Percentiles rank a stretch among this genome's conserved stretches.
phyloP scores from a whole-genome alignment of 1,140 invertebrate species.

The Melipona quadrifasciata region DNA sequence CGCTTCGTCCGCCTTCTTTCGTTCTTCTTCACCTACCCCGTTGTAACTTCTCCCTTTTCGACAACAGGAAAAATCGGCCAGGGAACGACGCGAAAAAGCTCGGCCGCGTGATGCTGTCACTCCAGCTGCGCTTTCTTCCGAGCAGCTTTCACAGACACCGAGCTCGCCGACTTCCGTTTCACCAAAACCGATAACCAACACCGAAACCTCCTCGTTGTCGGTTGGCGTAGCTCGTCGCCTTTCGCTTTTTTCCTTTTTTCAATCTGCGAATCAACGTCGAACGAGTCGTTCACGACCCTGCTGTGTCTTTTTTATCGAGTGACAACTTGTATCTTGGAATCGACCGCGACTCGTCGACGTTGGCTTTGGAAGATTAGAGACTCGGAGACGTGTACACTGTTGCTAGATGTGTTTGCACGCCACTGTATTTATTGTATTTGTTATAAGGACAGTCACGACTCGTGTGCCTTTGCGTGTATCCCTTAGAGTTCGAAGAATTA shows the following conservation, averaged over 20 bases:
- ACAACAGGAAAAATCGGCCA: slow-evolving; percentile 15
- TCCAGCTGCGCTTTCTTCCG: slow-evolving; percentile 21
- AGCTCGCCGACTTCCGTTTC: slow-evolving; percentile 16
- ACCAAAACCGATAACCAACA: slow-evolving; percentile 29
- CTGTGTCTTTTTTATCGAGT: not conserved
- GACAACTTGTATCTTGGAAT: not conserved
- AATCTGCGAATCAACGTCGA: slow-evolving; percentile 8
- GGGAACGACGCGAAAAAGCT: slow-evolving; percentile 38
- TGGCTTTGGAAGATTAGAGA: not conserved
- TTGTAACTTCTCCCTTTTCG: slow-evolving; percentile 33
- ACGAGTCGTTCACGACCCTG: not conserved
- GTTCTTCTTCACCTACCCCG: slow-evolving; percentile 10
- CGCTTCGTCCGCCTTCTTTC: not conserved
- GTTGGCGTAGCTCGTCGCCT: not conserved
- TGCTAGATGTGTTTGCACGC: too few relatives aligned
- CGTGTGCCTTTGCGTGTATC: too few relatives aligned
- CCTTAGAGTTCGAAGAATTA: too few relatives aligned
- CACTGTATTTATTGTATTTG: too few relatives aligned
- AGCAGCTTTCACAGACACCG: slow-evolving; percentile 29
- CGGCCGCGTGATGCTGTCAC: slow-evolving; percentile 12
- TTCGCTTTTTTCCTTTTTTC: not conserved
- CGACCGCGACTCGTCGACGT: not conserved
- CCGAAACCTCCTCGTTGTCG: not conserved
- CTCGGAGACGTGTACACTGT: too few relatives aligned
- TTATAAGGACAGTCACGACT: too few relatives aligned